phyloP scores from a whole-genome alignment of 2,888 invertebrate species.

The Tenthredo amoena region DNA sequence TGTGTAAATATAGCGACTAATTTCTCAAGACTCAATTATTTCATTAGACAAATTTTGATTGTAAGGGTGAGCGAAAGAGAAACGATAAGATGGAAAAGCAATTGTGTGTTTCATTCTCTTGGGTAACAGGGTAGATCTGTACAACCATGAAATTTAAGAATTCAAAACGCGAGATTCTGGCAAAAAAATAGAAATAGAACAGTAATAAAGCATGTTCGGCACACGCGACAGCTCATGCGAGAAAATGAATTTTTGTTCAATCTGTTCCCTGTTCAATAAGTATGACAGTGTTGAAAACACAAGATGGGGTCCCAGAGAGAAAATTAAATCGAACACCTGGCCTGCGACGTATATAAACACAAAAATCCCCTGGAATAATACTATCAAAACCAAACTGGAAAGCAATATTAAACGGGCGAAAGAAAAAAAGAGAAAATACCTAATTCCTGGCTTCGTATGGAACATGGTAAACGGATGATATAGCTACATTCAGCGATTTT shows the following conservation, averaged over 20 bases:
- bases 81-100: not conserved
- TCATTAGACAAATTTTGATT: not conserved
- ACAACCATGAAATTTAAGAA: not conserved
- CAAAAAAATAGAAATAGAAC: not conserved
- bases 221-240: not conserved
- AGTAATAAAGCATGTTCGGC: not conserved
- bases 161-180: not conserved
- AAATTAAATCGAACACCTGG: constrained; percentile 25
- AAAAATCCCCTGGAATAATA: constrained; percentile 23
- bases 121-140: not conserved
- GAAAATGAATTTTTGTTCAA: not conserved
- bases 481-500: not conserved
- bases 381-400: constrained; percentile 16
- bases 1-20: not conserved
- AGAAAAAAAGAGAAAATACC: not conserved
- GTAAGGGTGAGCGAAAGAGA: not conserved
- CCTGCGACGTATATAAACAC: not conserved
- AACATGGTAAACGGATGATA: not conserved
- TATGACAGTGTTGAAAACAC: constrained; percentile 3
- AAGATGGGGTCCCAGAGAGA: not conserved
- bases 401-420: not conserved
- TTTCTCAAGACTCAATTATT: not conserved
- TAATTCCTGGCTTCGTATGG: not conserved
- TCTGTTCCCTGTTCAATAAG: constrained; percentile 7
- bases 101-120: not conserved